Evolutionary conservation across 2,888 invertebrate species (phyloP).

Genomic region (Chrysolina americana): DNA sequence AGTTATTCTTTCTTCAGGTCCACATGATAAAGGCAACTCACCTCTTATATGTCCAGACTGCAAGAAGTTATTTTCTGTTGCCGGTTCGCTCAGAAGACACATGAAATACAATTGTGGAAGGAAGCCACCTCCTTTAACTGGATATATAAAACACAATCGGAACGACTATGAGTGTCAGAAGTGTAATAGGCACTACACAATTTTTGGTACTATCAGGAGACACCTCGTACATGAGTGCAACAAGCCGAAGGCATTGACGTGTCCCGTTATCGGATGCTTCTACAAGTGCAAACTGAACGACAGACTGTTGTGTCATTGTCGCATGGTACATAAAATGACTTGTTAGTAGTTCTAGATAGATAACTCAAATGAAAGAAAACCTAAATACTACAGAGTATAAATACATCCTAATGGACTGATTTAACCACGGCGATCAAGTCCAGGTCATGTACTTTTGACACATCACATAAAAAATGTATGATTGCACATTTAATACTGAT

Average conservation of each 20-base stretch:
- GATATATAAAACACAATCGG: slow-evolving; percentile 52
- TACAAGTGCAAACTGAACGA: slow-evolving; percentile 61
- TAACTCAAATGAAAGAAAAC: no score
- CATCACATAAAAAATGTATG: no score
- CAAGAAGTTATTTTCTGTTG: slow-evolving; percentile 51
- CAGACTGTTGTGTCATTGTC: slow-evolving; percentile 60
- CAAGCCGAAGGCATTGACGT: slow-evolving; percentile 57
- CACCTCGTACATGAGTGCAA: slow-evolving; percentile 61
- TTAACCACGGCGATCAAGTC: no score
- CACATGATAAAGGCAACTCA: slow-evolving; percentile 2
- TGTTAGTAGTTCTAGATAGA: not conserved
- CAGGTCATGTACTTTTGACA: no score
- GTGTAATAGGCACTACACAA: slow-evolving; percentile 55
- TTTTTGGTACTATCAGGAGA: slow-evolving; percentile 57
- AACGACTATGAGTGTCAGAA: slow-evolving; percentile 48
- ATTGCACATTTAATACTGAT: no score
- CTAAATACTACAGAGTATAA: no score
- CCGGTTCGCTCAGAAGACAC: slow-evolving; percentile 54
- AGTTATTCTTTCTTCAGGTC: not conserved
- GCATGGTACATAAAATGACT: slow-evolving; percentile 58
- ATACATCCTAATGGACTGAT: no score
- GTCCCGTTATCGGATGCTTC: slow-evolving; percentile 57
- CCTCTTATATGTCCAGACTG: slow-evolving; percentile 50
- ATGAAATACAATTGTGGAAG: slow-evolving; percentile 56
- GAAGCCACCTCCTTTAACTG: slow-evolving; percentile 58